phyloP scores from a whole-genome alignment of 2,113 vertebrate species.

The Podarcis raffonei region DNA sequence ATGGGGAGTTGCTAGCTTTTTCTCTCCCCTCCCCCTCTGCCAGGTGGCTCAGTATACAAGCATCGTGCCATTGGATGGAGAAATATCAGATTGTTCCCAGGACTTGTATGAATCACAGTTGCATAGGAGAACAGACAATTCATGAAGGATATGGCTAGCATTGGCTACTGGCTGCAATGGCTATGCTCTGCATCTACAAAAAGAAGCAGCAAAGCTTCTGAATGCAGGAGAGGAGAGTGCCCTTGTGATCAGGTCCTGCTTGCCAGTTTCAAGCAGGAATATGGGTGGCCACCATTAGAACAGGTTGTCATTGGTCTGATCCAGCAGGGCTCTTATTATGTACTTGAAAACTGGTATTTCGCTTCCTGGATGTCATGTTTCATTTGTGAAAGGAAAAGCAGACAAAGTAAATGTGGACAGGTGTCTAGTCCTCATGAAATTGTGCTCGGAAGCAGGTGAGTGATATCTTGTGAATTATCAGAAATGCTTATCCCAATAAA shows the following conservation, averaged over 20 bases:
- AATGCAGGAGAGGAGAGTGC: no score
- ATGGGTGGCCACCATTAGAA: no score
- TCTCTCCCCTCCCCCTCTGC: not conserved
- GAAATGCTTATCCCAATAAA: no score
- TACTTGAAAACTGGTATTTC: not conserved
- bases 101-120: not conserved
- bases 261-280: no score
- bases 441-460: not conserved
- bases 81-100: not conserved
- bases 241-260: no score
- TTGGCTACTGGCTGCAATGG: no score
- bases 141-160: no score
- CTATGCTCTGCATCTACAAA: no score
- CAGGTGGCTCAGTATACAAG: conserved; percentile 39
- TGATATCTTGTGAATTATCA: not conserved
- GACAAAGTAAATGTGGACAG: not conserved
- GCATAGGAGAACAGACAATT: not conserved
- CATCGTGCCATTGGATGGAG: conserved; percentile 40
- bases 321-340: no score
- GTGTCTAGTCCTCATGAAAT: not conserved
- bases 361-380: not conserved
- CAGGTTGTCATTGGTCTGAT: no score
- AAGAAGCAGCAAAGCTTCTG: no score
- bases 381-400: not conserved
- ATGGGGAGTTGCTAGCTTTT: conserved; percentile 30